phyloP scores from a whole-genome alignment of 1,140 invertebrate genomes.

The Drosophila ambigua region DNA sequence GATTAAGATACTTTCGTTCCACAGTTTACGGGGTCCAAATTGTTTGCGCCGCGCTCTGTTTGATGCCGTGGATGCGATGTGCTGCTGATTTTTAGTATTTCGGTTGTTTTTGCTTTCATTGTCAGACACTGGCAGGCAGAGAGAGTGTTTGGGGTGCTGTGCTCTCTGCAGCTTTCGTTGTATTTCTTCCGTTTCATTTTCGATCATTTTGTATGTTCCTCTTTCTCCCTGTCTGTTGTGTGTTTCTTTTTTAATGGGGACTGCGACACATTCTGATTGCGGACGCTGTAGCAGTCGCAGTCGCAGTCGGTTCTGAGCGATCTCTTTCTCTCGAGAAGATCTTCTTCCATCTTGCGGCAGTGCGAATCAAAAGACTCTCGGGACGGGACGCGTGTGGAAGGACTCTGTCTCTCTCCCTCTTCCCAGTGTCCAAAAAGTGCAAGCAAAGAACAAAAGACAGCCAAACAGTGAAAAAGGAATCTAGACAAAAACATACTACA shows the following conservation, averaged over 20 bases:
- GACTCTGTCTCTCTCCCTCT: constrained; percentile 30
- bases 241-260: constrained; percentile 18
- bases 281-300: not conserved
- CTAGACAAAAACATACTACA: constrained; percentile 25
- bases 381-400: constrained; percentile 41
- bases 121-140: constrained; percentile 14
- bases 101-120: constrained; percentile 31
- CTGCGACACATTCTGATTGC: constrained; percentile 50
- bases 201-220: constrained; percentile 34
- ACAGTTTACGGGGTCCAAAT: constrained; percentile 43
- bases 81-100: constrained; percentile 5
- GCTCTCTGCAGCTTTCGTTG: too few species aligned
- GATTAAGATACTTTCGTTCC: constrained; percentile 45
- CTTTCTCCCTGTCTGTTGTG: constrained; percentile 3
- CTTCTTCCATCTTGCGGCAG: constrained; percentile 26
- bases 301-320: constrained; percentile 9
- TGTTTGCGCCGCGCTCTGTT: constrained; percentile 31
- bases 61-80: too few species aligned
- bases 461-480: constrained; percentile 45
- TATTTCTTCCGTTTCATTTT: constrained; percentile 23
- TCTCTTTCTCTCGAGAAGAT: constrained; percentile 28
- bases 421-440: too few species aligned
- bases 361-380: constrained; percentile 17
- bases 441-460: constrained; percentile 43
- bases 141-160: constrained; percentile 33